A percentile compares a stretch with the other conserved stretches of the same genome.
Evolutionary conservation across 1,140 invertebrate species (phyloP).

Genomic region (Chrysomallon squamiferum): DNA sequence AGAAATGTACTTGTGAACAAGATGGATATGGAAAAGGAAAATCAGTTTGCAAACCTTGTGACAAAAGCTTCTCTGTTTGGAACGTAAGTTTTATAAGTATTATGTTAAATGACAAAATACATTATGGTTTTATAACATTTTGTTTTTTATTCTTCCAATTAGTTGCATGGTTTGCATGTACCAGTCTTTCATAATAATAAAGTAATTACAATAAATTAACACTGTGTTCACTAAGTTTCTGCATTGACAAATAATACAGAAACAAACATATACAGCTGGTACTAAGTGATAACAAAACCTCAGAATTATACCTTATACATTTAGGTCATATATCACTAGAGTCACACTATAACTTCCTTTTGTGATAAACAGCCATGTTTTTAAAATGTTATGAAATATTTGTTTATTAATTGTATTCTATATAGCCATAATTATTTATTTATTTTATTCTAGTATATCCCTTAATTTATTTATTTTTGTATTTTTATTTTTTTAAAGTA

Average conservation of each 20-base stretch:
- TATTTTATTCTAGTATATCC: too few relatives aligned
- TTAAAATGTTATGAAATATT: too few relatives aligned
- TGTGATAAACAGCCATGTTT: too few relatives aligned
- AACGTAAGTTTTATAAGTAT: not conserved
- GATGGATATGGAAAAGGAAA: slow-evolving; percentile 59
- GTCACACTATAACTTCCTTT: too few relatives aligned
- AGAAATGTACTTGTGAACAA: slow-evolving; percentile 76
- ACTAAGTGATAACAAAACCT: too few relatives aligned
- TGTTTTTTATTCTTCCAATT: not conserved
- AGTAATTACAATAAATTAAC: not conserved
- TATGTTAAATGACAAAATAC: not conserved
- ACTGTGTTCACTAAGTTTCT: not conserved
- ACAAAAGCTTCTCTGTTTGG: slow-evolving; percentile 4
- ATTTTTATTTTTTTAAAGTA: slow-evolving; percentile 18
- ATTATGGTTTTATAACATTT: not conserved
- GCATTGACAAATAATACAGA: not conserved
- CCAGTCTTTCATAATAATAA: not conserved
- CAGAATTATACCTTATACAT: too few relatives aligned
- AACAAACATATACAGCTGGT: not conserved
- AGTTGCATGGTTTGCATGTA: not conserved
- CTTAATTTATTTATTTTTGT: not conserved
- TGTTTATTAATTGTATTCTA: too few relatives aligned
- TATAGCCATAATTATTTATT: too few relatives aligned
- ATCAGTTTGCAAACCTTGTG: slow-evolving; percentile 60
- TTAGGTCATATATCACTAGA: too few relatives aligned